Evolutionary conservation across 2,113 vertebrate genomes (phyloP).

Genomic region (Austrofundulus limnaeus): DNA sequence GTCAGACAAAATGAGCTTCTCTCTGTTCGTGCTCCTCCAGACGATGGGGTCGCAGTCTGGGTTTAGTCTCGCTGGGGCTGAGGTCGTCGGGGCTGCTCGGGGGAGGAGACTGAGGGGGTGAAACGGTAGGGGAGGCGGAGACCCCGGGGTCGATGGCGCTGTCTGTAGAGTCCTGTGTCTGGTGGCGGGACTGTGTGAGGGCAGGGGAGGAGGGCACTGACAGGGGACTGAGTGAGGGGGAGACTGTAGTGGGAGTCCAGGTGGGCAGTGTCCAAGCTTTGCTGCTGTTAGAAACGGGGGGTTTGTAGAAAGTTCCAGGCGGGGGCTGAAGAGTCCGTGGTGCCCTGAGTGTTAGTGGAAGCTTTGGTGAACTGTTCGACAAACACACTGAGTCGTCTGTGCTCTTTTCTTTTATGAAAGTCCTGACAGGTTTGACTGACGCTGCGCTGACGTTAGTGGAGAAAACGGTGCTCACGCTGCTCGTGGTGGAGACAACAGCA

Average conservation of each 20-base stretch:
- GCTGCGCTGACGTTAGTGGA: constrained; percentile 69
- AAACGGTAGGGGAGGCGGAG: constrained; percentile 44
- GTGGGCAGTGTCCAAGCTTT: constrained; percentile 66
- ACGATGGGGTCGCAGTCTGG: constrained; percentile 84
- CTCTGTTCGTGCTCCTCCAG: constrained; percentile 89
- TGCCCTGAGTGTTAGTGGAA: constrained; percentile 77
- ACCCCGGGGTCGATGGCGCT: constrained; percentile 70
- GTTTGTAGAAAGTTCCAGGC: constrained; percentile 92
- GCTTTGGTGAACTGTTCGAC: constrained; percentile 26
- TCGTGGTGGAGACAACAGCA: constrained; percentile 15
- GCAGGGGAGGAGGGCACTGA: background rate
- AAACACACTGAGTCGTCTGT: constrained; percentile 57
- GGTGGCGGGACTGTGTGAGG: constrained; percentile 33
- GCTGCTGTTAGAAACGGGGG: constrained; percentile 68
- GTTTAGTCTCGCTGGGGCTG: constrained; percentile 75
- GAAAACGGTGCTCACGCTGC: constrained; percentile 62
- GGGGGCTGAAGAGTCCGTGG: constrained; percentile 92
- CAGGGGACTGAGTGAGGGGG: constrained; percentile 8
- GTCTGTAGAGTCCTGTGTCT: constrained; percentile 67
- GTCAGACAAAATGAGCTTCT: constrained; percentile 94
- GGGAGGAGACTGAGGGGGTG: constrained; percentile 65
- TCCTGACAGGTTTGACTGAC: constrained; percentile 66
- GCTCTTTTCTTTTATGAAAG: constrained; percentile 72
- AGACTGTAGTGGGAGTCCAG: constrained; percentile 49
- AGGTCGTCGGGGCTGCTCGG: constrained; percentile 78